Evolutionary conservation across 2,888 invertebrate genomes (phyloP), one percentile per base, ranked within the genome.

Genomic region (Agrotis ipsilon): DNA sequence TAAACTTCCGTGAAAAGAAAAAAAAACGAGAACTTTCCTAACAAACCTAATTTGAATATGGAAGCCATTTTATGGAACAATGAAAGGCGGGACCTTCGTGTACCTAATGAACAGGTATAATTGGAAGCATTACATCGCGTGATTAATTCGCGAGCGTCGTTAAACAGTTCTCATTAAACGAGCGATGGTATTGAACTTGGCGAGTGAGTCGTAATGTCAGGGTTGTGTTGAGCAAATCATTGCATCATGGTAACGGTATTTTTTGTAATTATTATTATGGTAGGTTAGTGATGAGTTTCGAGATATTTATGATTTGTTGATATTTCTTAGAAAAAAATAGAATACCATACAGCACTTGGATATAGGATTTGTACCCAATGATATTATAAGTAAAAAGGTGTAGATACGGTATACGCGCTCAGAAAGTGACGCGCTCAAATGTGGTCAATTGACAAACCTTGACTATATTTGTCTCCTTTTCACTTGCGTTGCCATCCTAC

Each of bases 1-100:
- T 24, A 57, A 18, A 18, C 24, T 39, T 19, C 49, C 49, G 24
- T n/a, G 39, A 32, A 55, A 32, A 9, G 32, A 55, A 68, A 63
- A 51, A 62, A 32, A 63, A 39, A 32, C 39, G 49, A 54, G 1
- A 24, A 48, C 46, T 80, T 65, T 75, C 65, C 43, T 61, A 19
- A 59, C 39, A 0, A 21, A 45, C 45, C 21, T 46, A 51, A 78
- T 75, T 80, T 75, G 51, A 80, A 80, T 66, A 65, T 55, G 58
- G 61, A 65, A 16, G 32, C 66, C 55, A 65, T 65, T 14, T 46
- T 60, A 24, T 51, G 9, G n/a, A 46, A 66, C 78, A 78, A 78
- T 66, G 46, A 54, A 43, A 59, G 59, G 75, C 32, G 43, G 75
- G 21, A 70, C 62, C 70, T 66, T 69, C 51, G 14, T 5, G 3